A percentile compares a stretch with the other conserved stretches of the same genome.
These are phyloP conservation scores for Euproctis similis DNA, from an alignment of 2,888 invertebrate species.

Conservation along the genomic window DNA sequence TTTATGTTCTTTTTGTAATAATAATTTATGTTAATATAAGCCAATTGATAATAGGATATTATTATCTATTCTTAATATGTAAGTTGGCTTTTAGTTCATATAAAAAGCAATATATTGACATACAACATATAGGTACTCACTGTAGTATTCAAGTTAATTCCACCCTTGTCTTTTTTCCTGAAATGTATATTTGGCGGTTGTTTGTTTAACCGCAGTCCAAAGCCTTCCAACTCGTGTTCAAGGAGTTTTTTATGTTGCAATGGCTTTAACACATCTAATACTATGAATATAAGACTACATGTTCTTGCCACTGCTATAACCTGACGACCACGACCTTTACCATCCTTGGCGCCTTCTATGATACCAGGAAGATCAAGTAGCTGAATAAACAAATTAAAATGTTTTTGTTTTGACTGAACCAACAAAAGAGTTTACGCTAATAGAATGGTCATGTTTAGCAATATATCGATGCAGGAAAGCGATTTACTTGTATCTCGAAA, in stretches of 20 bases:
- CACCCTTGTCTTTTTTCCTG: slow-evolving; percentile 98
- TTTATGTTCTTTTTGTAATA: no score
- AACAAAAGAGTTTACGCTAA: no score
- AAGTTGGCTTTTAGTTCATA: no score
- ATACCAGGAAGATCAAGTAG: slow-evolving; percentile 99
- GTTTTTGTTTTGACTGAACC: no score
- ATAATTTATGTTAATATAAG: no score
- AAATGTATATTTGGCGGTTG: slow-evolving; percentile 98
- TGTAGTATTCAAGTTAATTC: slow-evolving; percentile 94
- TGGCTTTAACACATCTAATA: slow-evolving; percentile 97
- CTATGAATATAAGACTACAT: slow-evolving; percentile 97
- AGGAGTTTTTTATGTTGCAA: slow-evolving; percentile 96
- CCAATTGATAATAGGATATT: no score
- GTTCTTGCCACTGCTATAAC: slow-evolving; percentile 99
- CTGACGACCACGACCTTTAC: slow-evolving; percentile 98
- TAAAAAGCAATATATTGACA: no score
- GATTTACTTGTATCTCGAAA: no score
- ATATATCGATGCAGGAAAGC: no score
- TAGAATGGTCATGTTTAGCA: neutral
- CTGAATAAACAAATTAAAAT: no score
- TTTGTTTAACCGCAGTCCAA: slow-evolving; percentile 96
- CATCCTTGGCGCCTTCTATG: slow-evolving; percentile 99
- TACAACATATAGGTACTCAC: no score
- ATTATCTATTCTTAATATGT: no score
- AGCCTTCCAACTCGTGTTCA: slow-evolving; percentile 99